Evolutionary conservation across 1,140 invertebrate species (phyloP), one percentile per base, ranked within the genome.

Genomic region (Matsumurasca onukii): DNA sequence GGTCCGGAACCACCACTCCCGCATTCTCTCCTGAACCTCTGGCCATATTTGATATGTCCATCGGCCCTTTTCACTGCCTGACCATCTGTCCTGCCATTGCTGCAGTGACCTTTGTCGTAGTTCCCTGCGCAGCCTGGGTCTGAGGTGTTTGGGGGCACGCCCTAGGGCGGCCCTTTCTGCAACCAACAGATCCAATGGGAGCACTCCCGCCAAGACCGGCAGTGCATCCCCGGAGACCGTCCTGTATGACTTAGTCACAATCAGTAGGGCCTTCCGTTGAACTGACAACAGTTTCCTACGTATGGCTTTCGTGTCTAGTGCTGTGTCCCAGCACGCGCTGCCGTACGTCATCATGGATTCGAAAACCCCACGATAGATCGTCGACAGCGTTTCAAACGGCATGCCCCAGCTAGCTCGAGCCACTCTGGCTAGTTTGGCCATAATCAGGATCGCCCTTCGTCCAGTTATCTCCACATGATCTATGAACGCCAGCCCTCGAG

Each of bases 261-360:
- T 31, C 3, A 71, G 48, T 15, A 68, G 22, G 1, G 67, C 48
- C 12, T 1, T 65, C 25, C 70, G 22, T 17, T 71, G 70, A 12
- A 3, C 49, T 52, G 12, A 22, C 49, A 12, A 20, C 22, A 52
- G 49, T 3, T 12, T 52, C 3, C 3, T 12, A 3, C 49, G 49
- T 12, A 17, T 52, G 3, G 12, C 12, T 22, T 22, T 52, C 3
- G 9, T 2, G 1, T n/a, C 1, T 2, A 22, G 1, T 15, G 55
- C 17, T 64, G 45, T 29, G 27, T 55, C 1, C 49, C 45, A 52
- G 20, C 49, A 52, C 20, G 5, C 49, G 3, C 49, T 52, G 9
- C 49, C 49, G 49, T 52, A 52, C 49, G 49, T 52, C 20, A 52
- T 22, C 49, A 52, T 22, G 49, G 49, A 52, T 22, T 52, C 49